Evolutionary conservation across 2,888 invertebrate genomes (phyloP).

Genomic region (Malthinus flaveolus): DNA sequence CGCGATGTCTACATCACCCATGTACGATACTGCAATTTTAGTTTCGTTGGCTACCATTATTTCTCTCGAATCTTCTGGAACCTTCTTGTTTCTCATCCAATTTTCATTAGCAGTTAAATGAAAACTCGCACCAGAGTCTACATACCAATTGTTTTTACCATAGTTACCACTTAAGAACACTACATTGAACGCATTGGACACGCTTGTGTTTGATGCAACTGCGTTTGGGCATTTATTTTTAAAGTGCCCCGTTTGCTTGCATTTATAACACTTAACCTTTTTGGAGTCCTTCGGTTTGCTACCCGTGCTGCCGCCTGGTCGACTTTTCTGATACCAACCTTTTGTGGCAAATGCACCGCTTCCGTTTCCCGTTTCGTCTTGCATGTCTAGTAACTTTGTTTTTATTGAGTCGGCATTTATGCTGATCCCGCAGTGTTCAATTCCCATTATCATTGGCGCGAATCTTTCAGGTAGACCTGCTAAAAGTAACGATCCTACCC

Average conservation of each 20-base stretch:
- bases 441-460: conserved; percentile 32
- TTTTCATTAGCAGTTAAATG: conserved; percentile 29
- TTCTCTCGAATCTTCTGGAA: conserved; percentile 2
- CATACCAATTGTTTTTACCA: conserved; percentile 29
- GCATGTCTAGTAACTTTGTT: conserved; percentile 19
- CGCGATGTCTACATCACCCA: conserved; percentile 16
- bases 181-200: conserved; percentile 33
- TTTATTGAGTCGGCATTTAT: conserved; percentile 24
- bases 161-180: conserved; percentile 32
- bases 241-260: conserved; percentile 33
- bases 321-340: neutral
- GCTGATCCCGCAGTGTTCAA: conserved; percentile 27
- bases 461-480: neutral
- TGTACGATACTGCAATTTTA: conserved; percentile 5
- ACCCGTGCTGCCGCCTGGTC: neutral
- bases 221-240: conserved; percentile 31
- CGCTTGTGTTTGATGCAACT: conserved; percentile 3
- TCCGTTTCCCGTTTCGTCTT: neutral
- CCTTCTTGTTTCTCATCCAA: conserved; percentile 11
- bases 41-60: conserved; percentile 14
- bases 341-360: conserved; percentile 6
- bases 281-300: conserved; percentile 8
- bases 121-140: conserved; percentile 32
- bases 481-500: neutral
- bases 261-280: conserved; percentile 30